Conservation (phyloP, 2,888 invertebrate species). For the Cetonia aurata region DNA sequence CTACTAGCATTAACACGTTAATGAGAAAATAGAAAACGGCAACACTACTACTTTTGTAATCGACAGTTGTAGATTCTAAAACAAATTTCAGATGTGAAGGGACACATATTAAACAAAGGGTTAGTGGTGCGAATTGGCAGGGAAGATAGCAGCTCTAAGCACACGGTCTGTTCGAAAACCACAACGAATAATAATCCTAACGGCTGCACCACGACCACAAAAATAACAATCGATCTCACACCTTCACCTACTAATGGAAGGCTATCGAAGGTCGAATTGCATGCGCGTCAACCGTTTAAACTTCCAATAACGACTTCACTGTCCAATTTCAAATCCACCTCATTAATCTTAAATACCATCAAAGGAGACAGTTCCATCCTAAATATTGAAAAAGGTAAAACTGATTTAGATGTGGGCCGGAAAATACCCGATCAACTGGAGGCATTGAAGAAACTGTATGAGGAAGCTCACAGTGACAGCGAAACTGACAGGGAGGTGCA, state of each 20-base stretch:
- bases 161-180: conserved; percentile 64
- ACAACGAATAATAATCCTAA: conserved; percentile 59
- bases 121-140: conserved; percentile 66
- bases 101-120: conserved; percentile 64
- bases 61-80: conserved; percentile 21
- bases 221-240: conserved; percentile 66
- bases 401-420: conserved; percentile 39
- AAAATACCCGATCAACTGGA: conserved; percentile 62
- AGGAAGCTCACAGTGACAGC: conserved; percentile 67
- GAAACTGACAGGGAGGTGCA: conserved; percentile 75
- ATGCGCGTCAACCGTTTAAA: conserved; percentile 47
- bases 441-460: conserved; percentile 65
- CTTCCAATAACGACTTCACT: conserved; percentile 56
- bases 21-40: not conserved
- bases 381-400: conserved; percentile 29
- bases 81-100: conserved; percentile 61
- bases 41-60: conserved; percentile 21
- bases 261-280: conserved; percentile 42
- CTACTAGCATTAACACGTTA: conserved; percentile 30
- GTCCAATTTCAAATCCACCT: conserved; percentile 66
- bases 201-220: conserved; percentile 64
- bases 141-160: conserved; percentile 61
- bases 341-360: conserved; percentile 65
- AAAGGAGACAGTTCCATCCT: conserved; percentile 50
- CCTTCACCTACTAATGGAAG: conserved; percentile 56